Conservation (phyloP, 2,888 invertebrate species). For the Odontocolon sp. region DNA sequence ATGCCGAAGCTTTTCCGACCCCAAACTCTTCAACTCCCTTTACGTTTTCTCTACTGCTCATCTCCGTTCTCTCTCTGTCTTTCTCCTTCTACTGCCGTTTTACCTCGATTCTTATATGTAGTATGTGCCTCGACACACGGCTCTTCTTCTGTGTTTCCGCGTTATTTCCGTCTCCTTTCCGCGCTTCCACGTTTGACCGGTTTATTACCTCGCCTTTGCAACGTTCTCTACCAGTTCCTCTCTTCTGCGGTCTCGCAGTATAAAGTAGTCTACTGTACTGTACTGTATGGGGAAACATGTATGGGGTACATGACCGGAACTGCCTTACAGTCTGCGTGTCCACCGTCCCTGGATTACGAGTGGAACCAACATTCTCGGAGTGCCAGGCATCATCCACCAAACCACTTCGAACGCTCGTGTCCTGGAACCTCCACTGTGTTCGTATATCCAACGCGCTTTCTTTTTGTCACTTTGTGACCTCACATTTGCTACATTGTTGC, state of each 20-base stretch:
- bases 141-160: constrained; percentile 17
- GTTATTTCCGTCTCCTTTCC: constrained; percentile 18
- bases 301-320: constrained; percentile 32
- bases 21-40: constrained; percentile 42
- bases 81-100: background rate
- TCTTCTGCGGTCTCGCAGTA: background rate
- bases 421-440: too few relatives aligned
- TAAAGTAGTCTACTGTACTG: background rate
- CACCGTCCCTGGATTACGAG: too few relatives aligned
- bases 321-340: background rate
- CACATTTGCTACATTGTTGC: too few relatives aligned
- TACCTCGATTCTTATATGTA: constrained; percentile 22
- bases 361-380: too few relatives aligned
- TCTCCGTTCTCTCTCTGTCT: constrained; percentile 15
- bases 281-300: background rate
- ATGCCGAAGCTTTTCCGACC: constrained; percentile 39
- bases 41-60: constrained; percentile 33
- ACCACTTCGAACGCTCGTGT: too few relatives aligned
- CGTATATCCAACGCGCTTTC: too few relatives aligned
- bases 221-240: too few relatives aligned
- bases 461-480: too few relatives aligned
- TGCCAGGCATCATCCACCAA: too few relatives aligned
- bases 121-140: constrained; percentile 27
- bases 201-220: constrained; percentile 33
- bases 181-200: constrained; percentile 19